Base-by-base conservation (phyloP, 1,140 invertebrate species). In the Leptinotarsa defecta region DNA sequence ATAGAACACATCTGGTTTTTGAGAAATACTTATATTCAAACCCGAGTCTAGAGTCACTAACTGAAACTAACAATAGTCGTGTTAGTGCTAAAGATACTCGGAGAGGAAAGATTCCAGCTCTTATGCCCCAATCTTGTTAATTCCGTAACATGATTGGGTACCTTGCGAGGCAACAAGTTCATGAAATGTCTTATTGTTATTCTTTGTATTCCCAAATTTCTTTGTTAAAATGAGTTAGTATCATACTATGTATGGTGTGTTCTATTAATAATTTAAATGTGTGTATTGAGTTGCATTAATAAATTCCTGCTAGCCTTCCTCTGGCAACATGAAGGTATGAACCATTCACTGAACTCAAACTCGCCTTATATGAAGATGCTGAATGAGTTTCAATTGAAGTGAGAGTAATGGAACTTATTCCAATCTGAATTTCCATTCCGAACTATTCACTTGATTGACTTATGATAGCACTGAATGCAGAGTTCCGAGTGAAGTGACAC, bases 251-350 rank as follows among this genome's bases (percentile, higher is more conserved):
- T 43, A 43, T 43, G 34, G 34, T 43, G 34, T 11, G 34, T 43
- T 43, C 34, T 43, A 43, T 43, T 11, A 43, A 43, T 8, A 43
- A 43, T 43, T 43, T 43, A 43, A 0, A 43, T 43, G 11, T 1
- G 8, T 43, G 2, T 3, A 3, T 43, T 43, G 34, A 43, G 3
- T 43, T 11, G 34, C 34, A 43, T 43, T 43, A 73, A 62, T 77
- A 77, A 77, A 62, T 57, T 67, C 64, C 48, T 65, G 48, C 57
- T 20, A 91, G 89, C 89, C 91, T 90, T 92, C 91, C 89, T 88
- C 88, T 91, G 88, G 83, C 83, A 83, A 84, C 88, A 91, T 88
- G 90, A 92, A 90, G 88, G 89, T 86, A 85, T 82, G 75, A 73
- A 78, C 49, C 64, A 77, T 82, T 78, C 77, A 80, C 77, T 82